These are phyloP conservation scores for Aythya baeri DNA, from an alignment of 2,113 vertebrate genomes.

Conservation along the genomic window DNA sequence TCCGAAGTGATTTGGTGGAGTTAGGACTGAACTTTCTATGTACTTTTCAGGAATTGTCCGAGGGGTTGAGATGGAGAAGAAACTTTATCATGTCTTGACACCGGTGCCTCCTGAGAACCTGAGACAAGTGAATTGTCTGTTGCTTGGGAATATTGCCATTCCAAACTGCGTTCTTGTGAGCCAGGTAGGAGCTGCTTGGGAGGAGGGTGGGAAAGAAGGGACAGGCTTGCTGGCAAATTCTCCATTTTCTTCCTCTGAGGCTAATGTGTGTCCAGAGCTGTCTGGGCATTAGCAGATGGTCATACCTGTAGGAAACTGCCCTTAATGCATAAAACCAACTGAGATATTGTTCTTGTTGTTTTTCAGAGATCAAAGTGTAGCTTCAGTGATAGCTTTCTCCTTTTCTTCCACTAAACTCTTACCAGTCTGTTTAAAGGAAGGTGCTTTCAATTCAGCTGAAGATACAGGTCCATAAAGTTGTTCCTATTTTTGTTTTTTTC, in stretches of 20 bases:
- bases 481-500: constrained; percentile 24
- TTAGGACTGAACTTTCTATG: background rate
- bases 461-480: accelerated
- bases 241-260: background rate
- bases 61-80: constrained; percentile 87
- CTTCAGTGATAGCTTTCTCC: background rate
- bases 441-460: accelerated
- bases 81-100: constrained; percentile 88
- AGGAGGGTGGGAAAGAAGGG: background rate
- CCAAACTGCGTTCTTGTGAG: constrained; percentile 84
- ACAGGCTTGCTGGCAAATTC: background rate
- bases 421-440: too few relatives aligned
- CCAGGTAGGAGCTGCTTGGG: constrained; percentile 79
- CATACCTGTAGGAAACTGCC: background rate
- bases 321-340: background rate
- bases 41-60: constrained; percentile 86
- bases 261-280: background rate
- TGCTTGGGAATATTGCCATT: constrained; percentile 84
- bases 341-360: background rate
- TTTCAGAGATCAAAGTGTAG: background rate
- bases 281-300: background rate
- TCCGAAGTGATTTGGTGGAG: accelerated
- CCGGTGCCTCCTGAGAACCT: constrained; percentile 83
- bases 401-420: background rate
- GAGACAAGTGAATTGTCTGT: constrained; percentile 88